These are phyloP conservation scores for Trisateles emortualis DNA, from an alignment of 2,888 invertebrate species.

Conservation along the genomic window DNA sequence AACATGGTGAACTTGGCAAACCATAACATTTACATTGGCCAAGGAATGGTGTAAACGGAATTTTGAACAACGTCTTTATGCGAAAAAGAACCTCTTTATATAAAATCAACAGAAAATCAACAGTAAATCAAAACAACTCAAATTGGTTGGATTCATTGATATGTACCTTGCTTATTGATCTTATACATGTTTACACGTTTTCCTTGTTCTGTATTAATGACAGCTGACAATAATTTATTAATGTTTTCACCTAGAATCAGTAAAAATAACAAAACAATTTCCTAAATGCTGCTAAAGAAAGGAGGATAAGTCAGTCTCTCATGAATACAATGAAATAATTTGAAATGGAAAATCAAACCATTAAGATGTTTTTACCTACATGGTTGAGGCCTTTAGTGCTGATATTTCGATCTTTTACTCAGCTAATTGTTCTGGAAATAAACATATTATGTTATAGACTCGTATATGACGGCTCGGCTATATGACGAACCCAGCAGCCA, in stretches of 20 bases:
- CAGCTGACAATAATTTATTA: constrained; percentile 61
- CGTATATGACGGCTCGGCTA: too few species aligned
- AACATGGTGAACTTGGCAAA: constrained; percentile 61
- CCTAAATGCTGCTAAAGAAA: constrained; percentile 82
- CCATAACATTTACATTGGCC: constrained; percentile 48
- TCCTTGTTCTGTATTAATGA: constrained; percentile 49
- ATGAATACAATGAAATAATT: constrained; percentile 76
- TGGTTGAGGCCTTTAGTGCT: constrained; percentile 51
- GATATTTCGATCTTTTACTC: constrained; percentile 60
- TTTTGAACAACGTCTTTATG: constrained; percentile 81
- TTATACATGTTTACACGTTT: constrained; percentile 53
- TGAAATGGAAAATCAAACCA: constrained; percentile 73
- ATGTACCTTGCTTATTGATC: constrained; percentile 76
- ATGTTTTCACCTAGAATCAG: constrained; percentile 61
- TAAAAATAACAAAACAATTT: constrained; percentile 76
- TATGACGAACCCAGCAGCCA: too few species aligned
- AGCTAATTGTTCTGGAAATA: constrained; percentile 68
- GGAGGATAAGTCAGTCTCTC: constrained; percentile 82
- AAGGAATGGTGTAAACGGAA: constrained; percentile 63
- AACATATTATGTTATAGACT: constrained; percentile 1
- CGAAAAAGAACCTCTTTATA: constrained; percentile 84
- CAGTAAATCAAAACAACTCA: constrained; percentile 59
- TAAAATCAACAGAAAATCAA: constrained; percentile 52
- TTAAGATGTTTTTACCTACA: constrained; percentile 67
- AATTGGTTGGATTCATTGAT: constrained; percentile 72